Conservation (phyloP, 1,140 invertebrate genomes). For the Ips nitidus region DNA sequence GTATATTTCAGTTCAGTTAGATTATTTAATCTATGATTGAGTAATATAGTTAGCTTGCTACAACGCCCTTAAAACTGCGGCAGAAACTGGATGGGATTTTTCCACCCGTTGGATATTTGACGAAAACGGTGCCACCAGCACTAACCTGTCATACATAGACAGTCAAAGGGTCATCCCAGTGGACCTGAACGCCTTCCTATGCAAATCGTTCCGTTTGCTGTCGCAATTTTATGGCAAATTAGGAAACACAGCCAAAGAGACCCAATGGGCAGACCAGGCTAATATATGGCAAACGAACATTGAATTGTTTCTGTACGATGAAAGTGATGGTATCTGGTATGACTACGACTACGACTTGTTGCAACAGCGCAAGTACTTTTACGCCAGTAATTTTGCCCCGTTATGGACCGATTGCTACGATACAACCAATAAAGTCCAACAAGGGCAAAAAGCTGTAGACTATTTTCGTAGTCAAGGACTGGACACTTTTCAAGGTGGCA, state of each 20-base stretch:
- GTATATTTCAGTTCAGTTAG: constrained; percentile 42
- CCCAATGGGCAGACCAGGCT: constrained; percentile 46
- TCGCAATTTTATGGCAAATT: constrained; percentile 55
- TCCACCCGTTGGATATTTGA: constrained; percentile 77
- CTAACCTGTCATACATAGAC: constrained; percentile 59
- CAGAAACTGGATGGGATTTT: constrained; percentile 88
- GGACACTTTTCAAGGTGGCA: constrained; percentile 62
- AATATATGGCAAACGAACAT: constrained; percentile 52
- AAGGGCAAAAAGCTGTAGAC: constrained; percentile 52
- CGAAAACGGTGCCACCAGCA: constrained; percentile 53
- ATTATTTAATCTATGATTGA: neutral
- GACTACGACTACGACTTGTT: constrained; percentile 62
- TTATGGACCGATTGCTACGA: constrained; percentile 60
- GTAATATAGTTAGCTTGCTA: constrained; percentile 30
- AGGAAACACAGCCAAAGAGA: constrained; percentile 56
- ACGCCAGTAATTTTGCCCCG: constrained; percentile 68
- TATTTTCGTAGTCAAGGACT: constrained; percentile 59
- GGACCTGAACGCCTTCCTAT: constrained; percentile 81
- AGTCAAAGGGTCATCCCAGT: constrained; percentile 76
- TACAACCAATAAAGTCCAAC: constrained; percentile 38
- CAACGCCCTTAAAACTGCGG: constrained; percentile 72
- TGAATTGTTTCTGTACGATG: constrained; percentile 58
- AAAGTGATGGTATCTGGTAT: constrained; percentile 68
- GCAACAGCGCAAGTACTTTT: constrained; percentile 58
- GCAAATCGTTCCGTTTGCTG: constrained; percentile 62